These are phyloP conservation scores for Ctenoplectra terminalis DNA, from an alignment of 1,140 invertebrate genomes.

Conservation along the genomic window DNA sequence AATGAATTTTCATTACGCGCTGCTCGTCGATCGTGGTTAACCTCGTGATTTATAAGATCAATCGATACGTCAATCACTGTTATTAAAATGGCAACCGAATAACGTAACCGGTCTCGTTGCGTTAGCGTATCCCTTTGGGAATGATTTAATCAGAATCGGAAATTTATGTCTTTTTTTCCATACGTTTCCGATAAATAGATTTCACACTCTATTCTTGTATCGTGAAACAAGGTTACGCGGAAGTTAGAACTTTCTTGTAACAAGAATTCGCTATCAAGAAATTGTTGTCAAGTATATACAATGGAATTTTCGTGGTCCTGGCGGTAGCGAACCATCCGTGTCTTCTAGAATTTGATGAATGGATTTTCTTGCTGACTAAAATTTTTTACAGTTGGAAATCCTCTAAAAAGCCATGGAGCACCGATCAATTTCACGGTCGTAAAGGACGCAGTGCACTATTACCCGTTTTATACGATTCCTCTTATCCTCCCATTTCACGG, in stretches of 20 bases:
- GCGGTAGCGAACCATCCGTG: not conserved
- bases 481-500: not conserved
- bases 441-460: conserved; percentile 55
- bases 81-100: not conserved
- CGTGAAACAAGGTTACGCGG: not conserved
- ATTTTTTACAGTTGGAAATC: conserved; percentile 68
- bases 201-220: too few relatives aligned
- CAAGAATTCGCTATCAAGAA: conserved; percentile 1
- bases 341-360: conserved; percentile 55
- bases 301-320: conserved; percentile 30
- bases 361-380: conserved; percentile 59
- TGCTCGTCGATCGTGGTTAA: not conserved
- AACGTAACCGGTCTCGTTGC: too few relatives aligned
- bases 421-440: conserved; percentile 74
- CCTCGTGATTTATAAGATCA: not conserved
- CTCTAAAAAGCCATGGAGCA: conserved; percentile 56
- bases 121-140: not conserved
- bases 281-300: not conserved
- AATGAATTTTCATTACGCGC: conserved; percentile 15
- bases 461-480: conserved; percentile 49
- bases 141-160: not conserved
- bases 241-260: not conserved
- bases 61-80: not conserved
- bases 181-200: not conserved
- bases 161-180: too few relatives aligned